Percentiles rank a stretch among this genome's conserved stretches.
Conservation (phyloP, 2,797 vertebrate genomes). For the Hippoglossus hippoglossus region DNA sequence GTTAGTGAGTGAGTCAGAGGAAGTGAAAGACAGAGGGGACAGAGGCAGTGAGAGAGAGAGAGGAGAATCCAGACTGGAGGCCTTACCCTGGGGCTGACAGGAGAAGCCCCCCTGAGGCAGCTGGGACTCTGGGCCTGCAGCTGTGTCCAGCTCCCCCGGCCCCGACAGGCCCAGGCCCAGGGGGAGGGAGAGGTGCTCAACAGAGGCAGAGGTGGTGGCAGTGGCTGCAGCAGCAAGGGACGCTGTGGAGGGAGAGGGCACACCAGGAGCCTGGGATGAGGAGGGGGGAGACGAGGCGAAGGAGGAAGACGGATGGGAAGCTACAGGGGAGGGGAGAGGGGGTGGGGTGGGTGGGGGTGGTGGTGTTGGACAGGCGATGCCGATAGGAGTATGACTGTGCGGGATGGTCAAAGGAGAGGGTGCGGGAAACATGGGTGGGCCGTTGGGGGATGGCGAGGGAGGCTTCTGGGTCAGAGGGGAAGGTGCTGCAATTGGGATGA, state of each 20-base stretch:
- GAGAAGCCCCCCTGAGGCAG: constrained; percentile 88
- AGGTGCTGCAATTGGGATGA: constrained; percentile 89
- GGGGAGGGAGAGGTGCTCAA: constrained; percentile 77
- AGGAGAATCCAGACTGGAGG: constrained; percentile 62
- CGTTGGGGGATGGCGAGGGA: constrained; percentile 87
- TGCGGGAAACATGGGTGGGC: constrained; percentile 85
- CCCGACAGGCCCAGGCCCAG: constrained; percentile 90
- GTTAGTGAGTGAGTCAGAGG: constrained; percentile 80
- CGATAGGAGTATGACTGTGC: constrained; percentile 74
- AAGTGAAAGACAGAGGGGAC: constrained; percentile 35
- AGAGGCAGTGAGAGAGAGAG: constrained; percentile 38
- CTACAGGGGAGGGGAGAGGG: constrained; percentile 81
- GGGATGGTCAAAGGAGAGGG: constrained; percentile 79
- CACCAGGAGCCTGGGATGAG: constrained; percentile 97
- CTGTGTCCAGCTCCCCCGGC: constrained; percentile 89
- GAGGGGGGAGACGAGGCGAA: constrained; percentile 87
- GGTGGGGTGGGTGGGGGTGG: constrained; percentile 80
- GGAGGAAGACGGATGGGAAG: constrained; percentile 83
- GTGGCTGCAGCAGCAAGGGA: constrained; percentile 92
- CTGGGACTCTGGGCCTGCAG: constrained; percentile 85
- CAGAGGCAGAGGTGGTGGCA: constrained; percentile 91
- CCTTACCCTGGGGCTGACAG: constrained; percentile 94
- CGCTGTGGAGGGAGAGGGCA: constrained; percentile 98
- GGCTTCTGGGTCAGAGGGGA: constrained; percentile 89
- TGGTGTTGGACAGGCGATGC: constrained; percentile 86